Percentiles rank a stretch among this genome's conserved stretches.
These are phyloP conservation scores for Rhipidura dahli DNA, from an alignment of 2,113 vertebrate species.

Conservation along the genomic window DNA sequence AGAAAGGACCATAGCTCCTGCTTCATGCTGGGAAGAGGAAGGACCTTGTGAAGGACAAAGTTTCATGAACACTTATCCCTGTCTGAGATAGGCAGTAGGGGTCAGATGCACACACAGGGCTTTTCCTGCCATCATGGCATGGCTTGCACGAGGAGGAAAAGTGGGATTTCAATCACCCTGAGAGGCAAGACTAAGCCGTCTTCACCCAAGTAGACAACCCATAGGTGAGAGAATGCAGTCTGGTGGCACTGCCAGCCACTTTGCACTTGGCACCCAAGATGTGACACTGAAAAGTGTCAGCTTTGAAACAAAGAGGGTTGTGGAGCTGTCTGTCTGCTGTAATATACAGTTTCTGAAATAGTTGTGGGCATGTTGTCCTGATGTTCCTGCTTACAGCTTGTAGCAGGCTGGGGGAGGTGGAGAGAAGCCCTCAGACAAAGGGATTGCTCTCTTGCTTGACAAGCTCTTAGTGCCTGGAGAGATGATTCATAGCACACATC, in stretches of 20 bases:
- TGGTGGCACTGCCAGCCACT: not conserved
- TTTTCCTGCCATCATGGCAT: not conserved
- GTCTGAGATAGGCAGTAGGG: not conserved
- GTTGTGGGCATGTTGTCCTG: not conserved
- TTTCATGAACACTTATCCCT: not conserved
- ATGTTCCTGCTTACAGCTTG: not conserved
- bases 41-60: not conserved
- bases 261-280: not conserved
- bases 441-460: not conserved
- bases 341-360: not conserved
- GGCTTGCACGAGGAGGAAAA: not conserved
- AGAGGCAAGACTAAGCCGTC: not conserved
- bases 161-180: not conserved
- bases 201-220: not conserved
- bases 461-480: not conserved
- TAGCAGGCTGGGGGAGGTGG: not conserved
- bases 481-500: not conserved
- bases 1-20: not conserved
- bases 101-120: not conserved
- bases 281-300: not conserved
- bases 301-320: not conserved
- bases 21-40: not conserved
- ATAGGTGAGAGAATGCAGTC: not conserved
- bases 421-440: not conserved
- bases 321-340: not conserved